These are phyloP conservation scores for Bradynema listronoti DNA, from an alignment of 1,140 invertebrate genomes.

Conservation along the genomic window DNA sequence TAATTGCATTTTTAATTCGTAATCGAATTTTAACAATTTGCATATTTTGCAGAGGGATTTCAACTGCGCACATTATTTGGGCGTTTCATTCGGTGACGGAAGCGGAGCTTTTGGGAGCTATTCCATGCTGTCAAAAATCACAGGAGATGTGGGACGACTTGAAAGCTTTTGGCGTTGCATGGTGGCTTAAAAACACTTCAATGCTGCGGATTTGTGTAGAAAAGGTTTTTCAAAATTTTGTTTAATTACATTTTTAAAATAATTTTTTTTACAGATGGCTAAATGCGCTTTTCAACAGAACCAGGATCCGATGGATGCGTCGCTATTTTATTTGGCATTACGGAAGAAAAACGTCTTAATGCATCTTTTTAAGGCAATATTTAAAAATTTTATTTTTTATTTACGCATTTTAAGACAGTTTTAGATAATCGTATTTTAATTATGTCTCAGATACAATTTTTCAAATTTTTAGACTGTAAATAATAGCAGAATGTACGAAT, in stretches of 20 bases:
- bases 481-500: constrained; percentile 84
- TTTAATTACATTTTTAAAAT: constrained; percentile 1
- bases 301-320: constrained; percentile 94
- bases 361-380: constrained; percentile 75
- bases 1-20: neutral
- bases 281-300: constrained; percentile 55
- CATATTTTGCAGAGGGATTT: constrained; percentile 66
- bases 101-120: constrained; percentile 81
- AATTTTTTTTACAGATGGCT: constrained; percentile 44
- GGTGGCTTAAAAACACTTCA: constrained; percentile 86
- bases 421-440: too few relatives aligned
- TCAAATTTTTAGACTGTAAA: constrained; percentile 62
- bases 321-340: constrained; percentile 94
- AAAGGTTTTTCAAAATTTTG: constrained; percentile 63
- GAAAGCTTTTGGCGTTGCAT: constrained; percentile 83
- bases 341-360: constrained; percentile 93
- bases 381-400: constrained; percentile 1
- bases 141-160: constrained; percentile 78
- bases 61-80: constrained; percentile 89
- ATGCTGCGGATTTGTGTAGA: constrained; percentile 79
- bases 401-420: too few relatives aligned
- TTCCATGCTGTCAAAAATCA: constrained; percentile 68
- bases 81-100: constrained; percentile 97
- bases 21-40: too few relatives aligned
- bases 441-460: too few relatives aligned